Base-by-base conservation (phyloP, 2,113 vertebrate species). In the Speoplatyrhinus poulsoni region DNA sequence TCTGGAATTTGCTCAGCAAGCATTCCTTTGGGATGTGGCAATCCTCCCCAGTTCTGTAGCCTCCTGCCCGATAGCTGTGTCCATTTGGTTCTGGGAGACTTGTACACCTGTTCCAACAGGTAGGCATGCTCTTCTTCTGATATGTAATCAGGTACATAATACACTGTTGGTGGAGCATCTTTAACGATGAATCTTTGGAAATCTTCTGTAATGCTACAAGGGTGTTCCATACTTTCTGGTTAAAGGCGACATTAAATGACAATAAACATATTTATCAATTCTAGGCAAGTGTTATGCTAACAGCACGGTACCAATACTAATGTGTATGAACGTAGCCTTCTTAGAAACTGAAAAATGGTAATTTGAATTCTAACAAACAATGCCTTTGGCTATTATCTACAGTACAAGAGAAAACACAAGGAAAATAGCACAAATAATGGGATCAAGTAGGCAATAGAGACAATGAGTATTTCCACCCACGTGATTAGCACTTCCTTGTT, bases 21-120 rank as follows among this genome's bases (percentile, higher is more conserved):
- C 95, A 96, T 96, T 9, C 95, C 96, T 80, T 90, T 93, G 1
- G 92, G 89, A 67, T 94, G 93, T 0, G 96, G 96, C 47, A 94
- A 86, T 7, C 96, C 96, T 65, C 96, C 96, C 95, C 95, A 97
- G 79, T 97, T 96, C 84, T 97, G 95, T 9, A 97, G 90, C 75
- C 93, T 89, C 67, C 95, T 87, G 52, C 95, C 93, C 0, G 93
- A 95, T 8, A 97, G 88, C 79, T 96, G 95, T 0, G 94, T 97
- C 95, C 95, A 96, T 72, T 96, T 96, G 16, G 94, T 93, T 70
- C 93, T 96, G n/a, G 95, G 95, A 26, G 95, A 93, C 70, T 89
- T 93, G 59, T 94, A 95, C 55, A 96, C 93, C 88, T 95, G 94
- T 68, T 93, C 92, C 12, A 94, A 84, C 16, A 97, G 92, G 70